Evolutionary conservation across 2,888 invertebrate species (phyloP).

Genomic region (Tryphoninae sp.): DNA sequence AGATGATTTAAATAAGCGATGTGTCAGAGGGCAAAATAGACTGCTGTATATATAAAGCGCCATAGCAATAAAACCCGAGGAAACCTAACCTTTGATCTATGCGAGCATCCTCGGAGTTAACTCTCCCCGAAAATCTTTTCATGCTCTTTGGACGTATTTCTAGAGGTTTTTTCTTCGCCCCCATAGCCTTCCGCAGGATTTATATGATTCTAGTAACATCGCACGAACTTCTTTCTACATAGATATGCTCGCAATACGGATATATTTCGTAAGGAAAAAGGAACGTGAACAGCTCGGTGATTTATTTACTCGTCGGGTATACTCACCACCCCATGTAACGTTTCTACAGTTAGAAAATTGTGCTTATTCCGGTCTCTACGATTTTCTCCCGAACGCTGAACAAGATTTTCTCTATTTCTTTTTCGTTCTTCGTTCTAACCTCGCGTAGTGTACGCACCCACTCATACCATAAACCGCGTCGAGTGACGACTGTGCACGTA

Average conservation of each 20-base stretch:
- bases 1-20: background rate
- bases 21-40: background rate
- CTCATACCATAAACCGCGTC: background rate
- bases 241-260: conserved; percentile 14
- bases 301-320: conserved; percentile 45
- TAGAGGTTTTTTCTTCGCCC: conserved; percentile 7
- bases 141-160: conserved; percentile 36
- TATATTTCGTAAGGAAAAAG: conserved; percentile 26
- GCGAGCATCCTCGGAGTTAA: background rate
- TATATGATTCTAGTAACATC: conserved; percentile 48
- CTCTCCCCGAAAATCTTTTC: conserved; percentile 18
- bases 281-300: conserved; percentile 43
- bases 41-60: background rate
- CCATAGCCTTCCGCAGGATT: conserved; percentile 37
- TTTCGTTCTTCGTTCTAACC: conserved; percentile 1
- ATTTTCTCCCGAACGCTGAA: conserved; percentile 1
- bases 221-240: conserved; percentile 39
- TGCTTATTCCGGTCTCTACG: conserved; percentile 7
- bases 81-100: background rate
- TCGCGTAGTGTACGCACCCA: background rate
- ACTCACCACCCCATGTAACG: conserved; percentile 26
- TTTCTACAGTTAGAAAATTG: conserved; percentile 39
- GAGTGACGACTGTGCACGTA: too few species aligned
- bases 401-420: conserved; percentile 13
- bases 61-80: background rate